These are phyloP conservation scores for Volucella inanis DNA, from an alignment of 2,888 invertebrate genomes.

Conservation along the genomic window DNA sequence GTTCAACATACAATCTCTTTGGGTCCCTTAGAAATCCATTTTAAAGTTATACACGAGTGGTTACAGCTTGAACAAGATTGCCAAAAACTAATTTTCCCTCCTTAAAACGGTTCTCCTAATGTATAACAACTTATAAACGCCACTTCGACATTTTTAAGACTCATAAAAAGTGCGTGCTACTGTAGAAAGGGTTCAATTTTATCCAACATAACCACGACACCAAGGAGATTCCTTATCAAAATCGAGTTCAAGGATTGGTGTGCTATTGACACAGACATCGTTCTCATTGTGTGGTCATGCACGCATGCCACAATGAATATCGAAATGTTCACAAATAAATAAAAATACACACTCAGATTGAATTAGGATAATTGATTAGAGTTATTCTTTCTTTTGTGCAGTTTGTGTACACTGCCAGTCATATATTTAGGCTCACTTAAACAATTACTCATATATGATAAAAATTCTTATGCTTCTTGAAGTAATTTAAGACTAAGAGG, in stretches of 20 bases:
- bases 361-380: constrained; percentile 64
- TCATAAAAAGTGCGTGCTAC: constrained; percentile 31
- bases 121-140: background rate
- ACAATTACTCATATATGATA: no score
- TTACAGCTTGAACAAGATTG: no score
- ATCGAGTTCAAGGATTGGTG: constrained; percentile 29
- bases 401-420: no score
- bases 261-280: constrained; percentile 15
- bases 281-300: constrained; percentile 24
- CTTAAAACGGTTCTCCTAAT: no score
- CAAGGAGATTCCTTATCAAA: constrained; percentile 15
- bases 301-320: constrained; percentile 22
- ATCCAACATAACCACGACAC: background rate
- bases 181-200: constrained; percentile 14
- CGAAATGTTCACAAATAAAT: constrained; percentile 15
- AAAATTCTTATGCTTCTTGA: no score
- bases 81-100: no score
- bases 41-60: no score
- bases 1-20: no score
- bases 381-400: constrained; percentile 20
- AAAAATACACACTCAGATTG: constrained; percentile 28
- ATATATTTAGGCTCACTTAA: no score
- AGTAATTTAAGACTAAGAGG: no score
- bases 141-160: constrained; percentile 8
- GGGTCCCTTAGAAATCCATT: no score